Evolutionary conservation across 2,888 invertebrate genomes (phyloP).

Genomic region (Caenorhabditis sp.): DNA sequence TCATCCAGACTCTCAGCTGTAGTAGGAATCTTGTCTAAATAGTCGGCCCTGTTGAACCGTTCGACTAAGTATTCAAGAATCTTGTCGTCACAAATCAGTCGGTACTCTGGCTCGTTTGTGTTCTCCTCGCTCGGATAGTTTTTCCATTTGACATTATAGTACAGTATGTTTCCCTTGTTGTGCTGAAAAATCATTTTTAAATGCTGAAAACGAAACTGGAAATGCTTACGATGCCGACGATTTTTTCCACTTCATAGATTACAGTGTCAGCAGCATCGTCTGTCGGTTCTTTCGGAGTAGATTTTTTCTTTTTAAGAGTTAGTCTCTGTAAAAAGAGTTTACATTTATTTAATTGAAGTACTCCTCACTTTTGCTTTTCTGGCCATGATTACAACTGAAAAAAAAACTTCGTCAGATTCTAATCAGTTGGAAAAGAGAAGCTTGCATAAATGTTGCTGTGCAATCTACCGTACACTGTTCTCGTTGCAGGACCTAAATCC

Average conservation of each 20-base stretch:
- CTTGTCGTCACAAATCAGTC: slow-evolving; percentile 28
- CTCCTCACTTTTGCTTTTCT: not conserved
- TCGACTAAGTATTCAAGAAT: not conserved
- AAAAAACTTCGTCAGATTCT: too few species aligned
- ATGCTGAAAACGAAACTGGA: not conserved
- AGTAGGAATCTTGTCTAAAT: not conserved
- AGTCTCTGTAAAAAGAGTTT: not conserved
- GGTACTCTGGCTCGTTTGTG: slow-evolving; percentile 23
- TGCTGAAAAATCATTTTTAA: not conserved
- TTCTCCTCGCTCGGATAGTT: not conserved
- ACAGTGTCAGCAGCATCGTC: not conserved
- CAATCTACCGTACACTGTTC: too few species aligned
- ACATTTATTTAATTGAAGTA: not conserved
- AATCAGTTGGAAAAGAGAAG: too few species aligned
- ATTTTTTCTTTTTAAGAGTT: not conserved
- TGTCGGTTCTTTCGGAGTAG: not conserved
- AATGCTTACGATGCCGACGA: not conserved
- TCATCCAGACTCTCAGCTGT: not conserved
- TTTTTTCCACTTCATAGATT: slow-evolving; percentile 26
- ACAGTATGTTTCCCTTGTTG: not conserved
- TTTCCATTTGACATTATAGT: slow-evolving; percentile 28
- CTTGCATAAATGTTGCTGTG: too few species aligned
- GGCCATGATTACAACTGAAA: slow-evolving; percentile 1
- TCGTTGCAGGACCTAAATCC: too few species aligned
- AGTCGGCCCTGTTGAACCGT: not conserved